These are phyloP conservation scores for Antedon mediterranea DNA, from an alignment of 53 echinoderm and acorn worm genomes.

Conservation along the genomic window DNA sequence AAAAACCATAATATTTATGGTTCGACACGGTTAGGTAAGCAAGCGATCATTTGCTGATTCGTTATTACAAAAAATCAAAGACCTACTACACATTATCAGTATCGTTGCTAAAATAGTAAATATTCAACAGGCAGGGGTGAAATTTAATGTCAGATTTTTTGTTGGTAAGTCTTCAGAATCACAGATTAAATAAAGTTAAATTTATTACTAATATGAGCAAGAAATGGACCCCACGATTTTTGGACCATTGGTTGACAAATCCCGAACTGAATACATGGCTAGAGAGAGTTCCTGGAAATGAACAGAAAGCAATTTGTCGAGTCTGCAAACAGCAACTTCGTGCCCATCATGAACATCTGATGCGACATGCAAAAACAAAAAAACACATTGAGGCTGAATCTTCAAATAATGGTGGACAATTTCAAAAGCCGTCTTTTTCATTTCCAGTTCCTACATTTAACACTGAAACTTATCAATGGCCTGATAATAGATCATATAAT, in stretches of 20 bases:
- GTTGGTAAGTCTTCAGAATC: background rate
- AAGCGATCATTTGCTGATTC: too few relatives aligned
- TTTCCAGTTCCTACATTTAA: background rate
- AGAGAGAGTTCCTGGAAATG: slow-evolving; percentile 12
- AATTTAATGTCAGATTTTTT: background rate
- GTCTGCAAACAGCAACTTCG: slow-evolving; percentile 13
- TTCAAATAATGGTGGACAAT: too few relatives aligned
- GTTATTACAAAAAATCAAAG: too few relatives aligned
- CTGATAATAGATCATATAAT: too few relatives aligned
- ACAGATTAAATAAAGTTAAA: background rate
- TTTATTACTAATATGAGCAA: background rate
- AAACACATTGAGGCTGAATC: slow-evolving; percentile 10
- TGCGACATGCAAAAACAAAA: slow-evolving; percentile 13
- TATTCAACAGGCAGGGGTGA: too few relatives aligned
- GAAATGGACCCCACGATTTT: slow-evolving; percentile 7
- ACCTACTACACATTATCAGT: too few relatives aligned
- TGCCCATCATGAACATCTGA: slow-evolving; percentile 17
- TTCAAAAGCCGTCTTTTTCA: background rate
- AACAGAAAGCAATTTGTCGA: slow-evolving; percentile 8
- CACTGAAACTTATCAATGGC: too few relatives aligned
- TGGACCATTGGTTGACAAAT: slow-evolving; percentile 6
- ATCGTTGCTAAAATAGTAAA: too few relatives aligned
- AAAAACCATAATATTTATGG: too few relatives aligned
- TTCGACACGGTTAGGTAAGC: background rate
- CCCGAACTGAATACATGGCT: slow-evolving; percentile 2